Percentiles rank a stretch among this genome's conserved stretches.
Conservation (phyloP, 2,888 invertebrate genomes). For the Hirtodrosophila cameraria region DNA sequence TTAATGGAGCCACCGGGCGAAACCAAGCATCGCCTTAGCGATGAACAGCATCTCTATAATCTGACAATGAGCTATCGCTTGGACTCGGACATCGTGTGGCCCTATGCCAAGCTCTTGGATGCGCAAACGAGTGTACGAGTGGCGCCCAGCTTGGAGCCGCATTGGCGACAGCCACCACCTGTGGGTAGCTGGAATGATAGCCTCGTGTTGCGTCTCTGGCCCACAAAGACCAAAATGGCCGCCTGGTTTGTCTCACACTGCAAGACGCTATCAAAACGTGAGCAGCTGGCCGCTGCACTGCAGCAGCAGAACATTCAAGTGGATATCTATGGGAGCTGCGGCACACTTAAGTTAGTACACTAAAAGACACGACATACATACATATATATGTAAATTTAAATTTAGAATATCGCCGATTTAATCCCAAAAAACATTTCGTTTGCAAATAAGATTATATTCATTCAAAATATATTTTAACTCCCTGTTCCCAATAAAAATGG, state of each 20-base stretch:
- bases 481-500: too few species aligned
- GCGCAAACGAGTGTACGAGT: constrained; percentile 62
- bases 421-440: too few species aligned
- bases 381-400: too few species aligned
- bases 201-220: constrained; percentile 48
- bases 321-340: constrained; percentile 88
- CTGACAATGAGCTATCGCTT: constrained; percentile 86
- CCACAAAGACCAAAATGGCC: constrained; percentile 84
- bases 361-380: too few species aligned
- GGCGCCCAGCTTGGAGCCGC: constrained; percentile 69
- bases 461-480: too few species aligned
- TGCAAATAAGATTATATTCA: too few species aligned
- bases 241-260: constrained; percentile 87
- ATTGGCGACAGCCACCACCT: constrained; percentile 71
- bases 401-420: too few species aligned
- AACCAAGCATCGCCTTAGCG: constrained; percentile 79
- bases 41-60: constrained; percentile 85
- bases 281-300: constrained; percentile 84
- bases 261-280: constrained; percentile 84
- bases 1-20: constrained; percentile 84
- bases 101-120: constrained; percentile 83
- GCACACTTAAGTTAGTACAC: constrained; percentile 82
- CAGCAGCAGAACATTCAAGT: constrained; percentile 86
- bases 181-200: constrained; percentile 55
- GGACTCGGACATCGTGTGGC: constrained; percentile 85